Base-by-base conservation (phyloP, 2,113 vertebrate species). In the Meles meles region DNA sequence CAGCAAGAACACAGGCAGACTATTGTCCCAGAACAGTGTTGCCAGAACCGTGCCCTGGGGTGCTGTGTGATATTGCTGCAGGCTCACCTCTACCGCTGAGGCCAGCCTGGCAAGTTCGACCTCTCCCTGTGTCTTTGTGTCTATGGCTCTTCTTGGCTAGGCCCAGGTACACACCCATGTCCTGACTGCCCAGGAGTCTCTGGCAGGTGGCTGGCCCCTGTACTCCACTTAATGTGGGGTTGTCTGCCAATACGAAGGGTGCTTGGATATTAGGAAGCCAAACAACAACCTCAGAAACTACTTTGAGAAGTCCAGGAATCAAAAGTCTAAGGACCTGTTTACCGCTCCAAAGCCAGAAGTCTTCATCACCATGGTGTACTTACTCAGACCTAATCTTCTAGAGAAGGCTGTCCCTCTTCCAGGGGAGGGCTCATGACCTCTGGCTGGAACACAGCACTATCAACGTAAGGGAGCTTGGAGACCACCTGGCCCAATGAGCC, bases 21-120 rank as follows among this genome's bases (percentile, higher is more conserved):
- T 18, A 0, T 1, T 4, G 9, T 7, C 47, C 47, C 8, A 10
- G 34, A 61, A 27, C 55, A 0, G 0, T 10, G 27, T 49, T 20
- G 61, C 47, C 37, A 15, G 42, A 47, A 29, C 5, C 14, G 1
- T 14, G n/a, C 74, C 44, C 0, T 6, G 10, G 61, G n/a, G 25
- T 15, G 71, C 11, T 6, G 2, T 2, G 14, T 9, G 12, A 25
- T 3, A 1, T 1, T 59, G 15, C 44, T 61, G 21, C 4, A 27
- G 27, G n/a, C 49, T 34, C 20, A 37, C 80, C 39, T 29, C 79
- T 3, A 31, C 52, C 42, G 5, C 57, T 12, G 18, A 76, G 57
- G 25, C 76, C 44, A 42, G 44, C 61, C 63, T 9, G 9, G 86
- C 42, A 44, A 44, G 6, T 39, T 14, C 23, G 42, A 5, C 4